Conservation (phyloP, 1,140 invertebrate species). For the Pseudomyrmex concolor region DNA sequence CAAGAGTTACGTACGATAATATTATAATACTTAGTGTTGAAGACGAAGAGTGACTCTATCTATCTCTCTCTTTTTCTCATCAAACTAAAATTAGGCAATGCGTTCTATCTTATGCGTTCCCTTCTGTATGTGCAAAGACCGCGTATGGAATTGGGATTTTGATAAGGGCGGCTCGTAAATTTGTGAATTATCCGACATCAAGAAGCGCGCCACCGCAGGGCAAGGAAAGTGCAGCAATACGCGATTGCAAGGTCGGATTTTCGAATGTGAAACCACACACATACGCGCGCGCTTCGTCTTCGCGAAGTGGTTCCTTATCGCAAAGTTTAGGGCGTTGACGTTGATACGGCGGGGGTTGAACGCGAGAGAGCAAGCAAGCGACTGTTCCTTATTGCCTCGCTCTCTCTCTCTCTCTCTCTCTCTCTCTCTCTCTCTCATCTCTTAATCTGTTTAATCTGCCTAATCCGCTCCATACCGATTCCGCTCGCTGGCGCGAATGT, state of each 20-base stretch:
- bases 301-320: conserved; percentile 31
- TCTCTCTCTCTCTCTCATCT: no score
- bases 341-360: conserved; percentile 67
- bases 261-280: not conserved
- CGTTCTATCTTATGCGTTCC: no score
- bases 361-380: conserved; percentile 33
- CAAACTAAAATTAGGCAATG: no score
- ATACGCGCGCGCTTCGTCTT: conserved; percentile 40
- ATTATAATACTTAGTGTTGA: not conserved
- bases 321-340: conserved; percentile 61
- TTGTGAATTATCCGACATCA: conserved; percentile 2
- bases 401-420: no score
- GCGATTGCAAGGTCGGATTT: conserved; percentile 14
- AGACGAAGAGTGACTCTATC: no score
- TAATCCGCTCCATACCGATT: conserved; percentile 70
- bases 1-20: not conserved
- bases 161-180: conserved; percentile 15
- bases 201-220: not conserved
- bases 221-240: not conserved
- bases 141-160: not conserved
- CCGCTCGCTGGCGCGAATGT: conserved; percentile 59
- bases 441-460: conserved; percentile 78
- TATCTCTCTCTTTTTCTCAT: no score
- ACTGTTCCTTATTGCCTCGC: conserved; percentile 57
- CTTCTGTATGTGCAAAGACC: not conserved